Base-by-base conservation (phyloP, 2,888 invertebrate genomes). In the Erebia epiphron region DNA sequence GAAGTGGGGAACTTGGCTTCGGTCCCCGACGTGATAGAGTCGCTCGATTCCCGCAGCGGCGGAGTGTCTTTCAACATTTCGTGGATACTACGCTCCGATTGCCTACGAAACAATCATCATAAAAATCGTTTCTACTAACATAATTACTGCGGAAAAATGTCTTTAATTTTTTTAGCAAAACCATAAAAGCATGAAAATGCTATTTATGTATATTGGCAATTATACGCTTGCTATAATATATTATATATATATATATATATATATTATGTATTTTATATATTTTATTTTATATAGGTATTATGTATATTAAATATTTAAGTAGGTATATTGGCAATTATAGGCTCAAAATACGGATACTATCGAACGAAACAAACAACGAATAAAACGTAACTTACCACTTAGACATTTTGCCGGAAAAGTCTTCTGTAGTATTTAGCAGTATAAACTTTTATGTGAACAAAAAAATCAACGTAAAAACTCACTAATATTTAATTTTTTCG, bases 11-110 rank as follows among this genome's bases (percentile, higher is more conserved):
- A 95, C 79, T 93, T 95, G 43, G 95, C 95, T 80, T 96, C 96
- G 11, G 96, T 96, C 72, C 96, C 96, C 14, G 96, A 95, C 76
- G 96, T 96, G 77, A 96, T 95, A 50, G 96, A 96, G 82, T 95
- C 96, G 79, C 95, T 96, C 76, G 95, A 96, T 81, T 96, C 96
- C 76, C 96, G 96, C 82, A 96, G 94, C 52, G 96, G 95, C 64
- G 97, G 96, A 60, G 97, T 96, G 82, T 97, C 97, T 86, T 97
- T 97, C 73, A 97, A 88, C 97, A 97, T 97, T 92, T 97, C 97
- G 86, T 97, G 97, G 84, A 97, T 97, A 85, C 96, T 96, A 77
- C 96, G 93, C 84, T 96, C 96, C 43, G 91, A 93, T 81, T 90
- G 92, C 93, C 92, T 94, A 83, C 14, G 52, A 62, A 69, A 70